These are phyloP conservation scores for Helicoverpa armigera DNA, from an alignment of 1,140 invertebrate species.

Conservation along the genomic window DNA sequence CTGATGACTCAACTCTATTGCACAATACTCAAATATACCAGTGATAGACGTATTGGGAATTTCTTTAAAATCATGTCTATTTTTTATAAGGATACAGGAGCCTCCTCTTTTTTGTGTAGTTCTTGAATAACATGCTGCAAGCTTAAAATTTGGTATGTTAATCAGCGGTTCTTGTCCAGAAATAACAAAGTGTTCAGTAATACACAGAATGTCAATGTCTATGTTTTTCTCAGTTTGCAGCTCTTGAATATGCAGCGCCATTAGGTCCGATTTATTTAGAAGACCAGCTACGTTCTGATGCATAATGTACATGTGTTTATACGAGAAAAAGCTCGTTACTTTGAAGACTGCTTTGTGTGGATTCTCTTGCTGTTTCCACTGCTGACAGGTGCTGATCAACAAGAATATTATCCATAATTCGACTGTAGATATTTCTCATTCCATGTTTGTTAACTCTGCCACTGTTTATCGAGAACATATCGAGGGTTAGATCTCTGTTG, in stretches of 20 bases:
- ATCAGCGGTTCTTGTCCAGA: slow-evolving; percentile 3
- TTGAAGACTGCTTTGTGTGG: too few species aligned
- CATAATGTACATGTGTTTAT: slow-evolving; percentile 16
- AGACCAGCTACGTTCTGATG: slow-evolving; percentile 12
- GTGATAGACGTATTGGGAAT: neutral
- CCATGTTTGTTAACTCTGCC: slow-evolving; percentile 25
- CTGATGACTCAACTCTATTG: neutral
- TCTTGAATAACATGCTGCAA: slow-evolving; percentile 8
- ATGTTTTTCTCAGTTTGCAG: slow-evolving; percentile 1
- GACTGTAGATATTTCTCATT: slow-evolving; percentile 17
- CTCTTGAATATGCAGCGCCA: neutral
- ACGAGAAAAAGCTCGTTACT: slow-evolving; percentile 5
- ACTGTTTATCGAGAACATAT: slow-evolving; percentile 7
- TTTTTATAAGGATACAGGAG: neutral
- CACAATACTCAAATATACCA: neutral
- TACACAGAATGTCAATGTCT: slow-evolving; percentile 15
- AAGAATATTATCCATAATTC: neutral
- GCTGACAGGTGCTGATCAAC: neutral
- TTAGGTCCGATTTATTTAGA: slow-evolving; percentile 8
- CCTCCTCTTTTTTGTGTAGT: neutral
- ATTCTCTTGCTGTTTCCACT: neutral
- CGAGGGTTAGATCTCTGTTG: slow-evolving; percentile 1
- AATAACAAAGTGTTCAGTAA: slow-evolving; percentile 11
- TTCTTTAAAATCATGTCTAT: neutral
- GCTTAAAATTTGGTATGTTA: slow-evolving; percentile 9